These are phyloP conservation scores for Listronotus oregonensis DNA, from an alignment of 1,140 invertebrate species.

Conservation along the genomic window DNA sequence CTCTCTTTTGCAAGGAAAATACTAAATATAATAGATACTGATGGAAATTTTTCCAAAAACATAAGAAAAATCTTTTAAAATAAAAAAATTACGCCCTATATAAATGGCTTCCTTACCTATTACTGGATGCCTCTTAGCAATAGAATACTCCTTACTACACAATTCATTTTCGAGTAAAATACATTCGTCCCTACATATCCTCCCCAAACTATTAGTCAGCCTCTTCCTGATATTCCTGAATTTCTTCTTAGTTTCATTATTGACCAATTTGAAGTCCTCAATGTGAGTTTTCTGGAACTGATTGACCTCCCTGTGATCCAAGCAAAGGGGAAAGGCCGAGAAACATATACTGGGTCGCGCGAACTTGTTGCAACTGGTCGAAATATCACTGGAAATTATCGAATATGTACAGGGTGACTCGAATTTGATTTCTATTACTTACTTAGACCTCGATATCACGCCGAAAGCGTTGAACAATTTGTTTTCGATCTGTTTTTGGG, in stretches of 20 bases:
- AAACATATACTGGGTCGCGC: constrained; percentile 87
- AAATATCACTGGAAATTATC: constrained; percentile 68
- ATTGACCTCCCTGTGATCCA: constrained; percentile 66
- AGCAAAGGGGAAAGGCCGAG: constrained; percentile 89
- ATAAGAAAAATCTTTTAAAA: no score
- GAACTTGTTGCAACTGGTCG: constrained; percentile 75
- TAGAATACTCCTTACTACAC: constrained; percentile 89
- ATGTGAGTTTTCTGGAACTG: constrained; percentile 58
- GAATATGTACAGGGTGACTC: neutral
- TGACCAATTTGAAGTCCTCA: constrained; percentile 47
- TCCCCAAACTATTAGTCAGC: constrained; percentile 60
- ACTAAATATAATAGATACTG: no score
- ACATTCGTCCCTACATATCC: constrained; percentile 90
- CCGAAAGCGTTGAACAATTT: constrained; percentile 82
- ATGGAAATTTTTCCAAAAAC: no score
- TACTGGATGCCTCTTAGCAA: constrained; percentile 88
- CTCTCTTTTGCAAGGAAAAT: no score
- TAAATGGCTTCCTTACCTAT: constrained; percentile 61
- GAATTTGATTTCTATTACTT: constrained; percentile 43
- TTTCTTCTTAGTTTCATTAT: constrained; percentile 57
- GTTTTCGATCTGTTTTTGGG: constrained; percentile 79
- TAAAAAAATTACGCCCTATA: no score
- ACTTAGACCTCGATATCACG: constrained; percentile 84
- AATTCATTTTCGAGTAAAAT: constrained; percentile 87
- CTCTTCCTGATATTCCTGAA: constrained; percentile 50